These are phyloP conservation scores for Eumerus sabulonum DNA, from an alignment of 2,888 invertebrate species.

Conservation along the genomic window DNA sequence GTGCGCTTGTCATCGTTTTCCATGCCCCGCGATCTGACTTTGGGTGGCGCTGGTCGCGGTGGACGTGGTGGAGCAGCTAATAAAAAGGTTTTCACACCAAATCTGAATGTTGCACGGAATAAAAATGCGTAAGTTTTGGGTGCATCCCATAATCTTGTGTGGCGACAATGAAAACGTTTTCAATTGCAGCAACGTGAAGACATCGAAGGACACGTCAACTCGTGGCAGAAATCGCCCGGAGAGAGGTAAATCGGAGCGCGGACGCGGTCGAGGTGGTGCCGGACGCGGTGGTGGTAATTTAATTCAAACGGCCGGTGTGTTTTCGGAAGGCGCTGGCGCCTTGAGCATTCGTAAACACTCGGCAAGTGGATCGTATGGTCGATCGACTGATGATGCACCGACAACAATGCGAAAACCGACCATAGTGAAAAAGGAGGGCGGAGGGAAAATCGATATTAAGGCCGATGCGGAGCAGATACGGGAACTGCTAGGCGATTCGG, in stretches of 20 bases:
- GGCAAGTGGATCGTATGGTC: conserved; percentile 70
- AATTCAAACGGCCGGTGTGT: conserved; percentile 77
- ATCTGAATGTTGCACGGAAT: conserved; percentile 82
- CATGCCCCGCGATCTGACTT: conserved; percentile 81
- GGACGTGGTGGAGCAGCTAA: conserved; percentile 75
- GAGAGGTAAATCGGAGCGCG: conserved; percentile 72
- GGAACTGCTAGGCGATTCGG: conserved; percentile 74
- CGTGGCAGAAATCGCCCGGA: conserved; percentile 71
- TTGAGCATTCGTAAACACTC: conserved; percentile 71
- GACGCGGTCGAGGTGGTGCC: conserved; percentile 64
- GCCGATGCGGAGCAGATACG: conserved; percentile 72
- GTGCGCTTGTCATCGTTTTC: conserved; percentile 80
- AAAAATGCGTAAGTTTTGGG: conserved; percentile 80
- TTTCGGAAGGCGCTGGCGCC: conserved; percentile 78
- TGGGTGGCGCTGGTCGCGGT: conserved; percentile 76
- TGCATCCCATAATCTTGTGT: background rate
- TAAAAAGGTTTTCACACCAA: conserved; percentile 83
- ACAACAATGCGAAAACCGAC: conserved; percentile 73
- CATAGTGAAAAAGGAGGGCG: conserved; percentile 72
- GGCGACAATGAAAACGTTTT: background rate
- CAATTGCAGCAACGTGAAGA: conserved; percentile 76
- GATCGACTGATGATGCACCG: conserved; percentile 72
- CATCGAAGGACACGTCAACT: conserved; percentile 75
- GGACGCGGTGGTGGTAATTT: conserved; percentile 72
- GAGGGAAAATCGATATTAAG: conserved; percentile 73